A percentile compares a stretch with the other conserved stretches of the same genome.
phyloP scores from a whole-genome alignment of 2,888 invertebrate species.

The Morpho deidamia region DNA sequence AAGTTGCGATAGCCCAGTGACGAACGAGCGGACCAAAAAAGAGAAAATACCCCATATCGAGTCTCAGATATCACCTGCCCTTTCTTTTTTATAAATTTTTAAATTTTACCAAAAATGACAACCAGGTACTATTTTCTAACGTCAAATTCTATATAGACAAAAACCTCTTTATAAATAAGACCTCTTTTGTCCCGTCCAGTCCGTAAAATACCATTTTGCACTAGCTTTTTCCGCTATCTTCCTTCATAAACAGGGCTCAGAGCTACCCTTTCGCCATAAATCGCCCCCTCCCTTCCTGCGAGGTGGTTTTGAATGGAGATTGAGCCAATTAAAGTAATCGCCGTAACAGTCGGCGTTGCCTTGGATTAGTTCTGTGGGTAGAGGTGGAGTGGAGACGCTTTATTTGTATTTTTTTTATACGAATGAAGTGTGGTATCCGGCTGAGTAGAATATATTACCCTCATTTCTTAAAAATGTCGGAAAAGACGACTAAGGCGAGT shows the following conservation, averaged over 20 bases:
- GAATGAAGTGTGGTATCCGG: no score
- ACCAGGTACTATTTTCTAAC: no score
- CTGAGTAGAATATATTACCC: no score
- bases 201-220: slow-evolving; percentile 18
- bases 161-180: slow-evolving; percentile 1
- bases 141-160: not conserved
- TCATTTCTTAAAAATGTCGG: no score
- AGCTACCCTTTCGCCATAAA: slow-evolving; percentile 75
- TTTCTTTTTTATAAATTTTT: no score
- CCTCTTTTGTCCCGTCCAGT: not conserved
- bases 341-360: slow-evolving; percentile 84
- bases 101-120: no score
- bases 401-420: not conserved
- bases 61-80: no score
- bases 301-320: slow-evolving; percentile 81
- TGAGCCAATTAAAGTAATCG: slow-evolving; percentile 85
- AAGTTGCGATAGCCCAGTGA: no score
- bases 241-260: slow-evolving; percentile 77
- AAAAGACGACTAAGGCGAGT: no score
- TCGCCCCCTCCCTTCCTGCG: slow-evolving; percentile 59
- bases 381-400: slow-evolving; percentile 38
- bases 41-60: no score
- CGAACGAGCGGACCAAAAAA: no score
- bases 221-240: slow-evolving; percentile 65
- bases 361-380: slow-evolving; percentile 79